These are phyloP conservation scores for Pipistrellus nathusii DNA, from an alignment of 2,797 vertebrate genomes.

Conservation along the genomic window DNA sequence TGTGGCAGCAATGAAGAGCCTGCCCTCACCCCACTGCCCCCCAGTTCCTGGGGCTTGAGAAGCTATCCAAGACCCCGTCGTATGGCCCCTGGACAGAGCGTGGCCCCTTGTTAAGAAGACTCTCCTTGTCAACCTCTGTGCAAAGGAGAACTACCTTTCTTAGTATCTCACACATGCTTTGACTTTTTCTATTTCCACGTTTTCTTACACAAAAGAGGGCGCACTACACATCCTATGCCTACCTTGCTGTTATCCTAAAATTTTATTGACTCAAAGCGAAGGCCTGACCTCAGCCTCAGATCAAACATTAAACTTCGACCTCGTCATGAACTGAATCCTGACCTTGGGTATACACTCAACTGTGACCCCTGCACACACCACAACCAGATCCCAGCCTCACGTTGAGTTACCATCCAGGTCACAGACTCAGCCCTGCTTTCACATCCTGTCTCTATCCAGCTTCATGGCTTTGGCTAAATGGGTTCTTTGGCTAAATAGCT, in stretches of 20 bases:
- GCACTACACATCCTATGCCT: neutral
- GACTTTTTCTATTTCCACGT: neutral
- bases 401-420: neutral
- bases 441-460: neutral
- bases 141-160: neutral
- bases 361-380: neutral
- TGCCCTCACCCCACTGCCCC: no score
- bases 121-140: neutral
- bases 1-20: neutral
- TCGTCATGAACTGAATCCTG: neutral
- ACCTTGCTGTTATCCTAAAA: neutral
- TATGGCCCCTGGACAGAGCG: neutral
- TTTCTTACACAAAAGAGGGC: neutral
- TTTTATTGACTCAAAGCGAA: conserved; percentile 1
- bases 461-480: neutral
- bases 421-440: neutral
- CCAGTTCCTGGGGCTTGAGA: neutral
- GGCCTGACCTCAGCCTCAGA: neutral
- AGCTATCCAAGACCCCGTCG: neutral
- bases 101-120: neutral
- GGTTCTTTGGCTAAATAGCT: neutral
- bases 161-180: neutral
- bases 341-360: neutral
- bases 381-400: neutral
- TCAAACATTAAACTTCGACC: neutral